Evolutionary conservation across 2,113 vertebrate genomes (phyloP).

Genomic region (Corydoras maculifer): DNA sequence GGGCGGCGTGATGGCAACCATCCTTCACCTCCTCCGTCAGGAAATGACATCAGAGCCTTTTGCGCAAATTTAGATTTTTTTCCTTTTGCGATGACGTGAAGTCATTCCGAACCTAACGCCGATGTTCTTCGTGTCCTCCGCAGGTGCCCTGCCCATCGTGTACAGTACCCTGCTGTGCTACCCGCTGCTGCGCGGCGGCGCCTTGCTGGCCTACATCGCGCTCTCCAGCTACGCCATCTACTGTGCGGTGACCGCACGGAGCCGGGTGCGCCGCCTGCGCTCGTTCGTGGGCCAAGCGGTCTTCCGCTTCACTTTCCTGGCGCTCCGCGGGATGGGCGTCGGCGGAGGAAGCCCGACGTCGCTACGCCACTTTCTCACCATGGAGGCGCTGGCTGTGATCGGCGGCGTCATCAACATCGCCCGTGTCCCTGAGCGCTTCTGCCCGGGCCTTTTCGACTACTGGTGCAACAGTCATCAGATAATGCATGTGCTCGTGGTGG

Average conservation of each 20-base stretch:
- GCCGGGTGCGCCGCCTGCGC: conserved; percentile 75
- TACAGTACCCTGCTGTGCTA: conserved; percentile 84
- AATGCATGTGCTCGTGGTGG: conserved; percentile 88
- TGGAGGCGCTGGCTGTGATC: conserved; percentile 81
- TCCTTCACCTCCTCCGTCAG: too few species aligned
- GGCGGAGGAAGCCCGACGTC: conserved; percentile 81
- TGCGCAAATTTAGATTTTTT: too few species aligned
- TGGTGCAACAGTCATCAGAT: conserved; percentile 95
- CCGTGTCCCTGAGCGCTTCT: conserved; percentile 81
- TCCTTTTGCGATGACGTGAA: too few species aligned
- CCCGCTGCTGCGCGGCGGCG: conserved; percentile 72
- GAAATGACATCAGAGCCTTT: too few species aligned
- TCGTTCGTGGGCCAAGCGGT: conserved; percentile 85
- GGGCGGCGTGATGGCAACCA: too few species aligned
- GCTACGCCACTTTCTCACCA: conserved; percentile 79
- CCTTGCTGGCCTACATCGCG: conserved; percentile 76
- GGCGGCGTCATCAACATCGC: conserved; percentile 86
- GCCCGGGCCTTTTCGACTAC: conserved; percentile 86
- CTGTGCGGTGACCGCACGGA: conserved; percentile 82
- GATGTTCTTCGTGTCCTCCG: neutral
- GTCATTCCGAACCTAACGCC: too few species aligned
- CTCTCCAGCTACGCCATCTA: conserved; percentile 81
- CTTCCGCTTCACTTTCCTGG: conserved; percentile 84
- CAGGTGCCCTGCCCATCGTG: conserved; percentile 86
- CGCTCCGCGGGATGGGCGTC: conserved; percentile 75